Evolutionary conservation across 2,797 vertebrate genomes (phyloP).

Genomic region (Lates japonicus): DNA sequence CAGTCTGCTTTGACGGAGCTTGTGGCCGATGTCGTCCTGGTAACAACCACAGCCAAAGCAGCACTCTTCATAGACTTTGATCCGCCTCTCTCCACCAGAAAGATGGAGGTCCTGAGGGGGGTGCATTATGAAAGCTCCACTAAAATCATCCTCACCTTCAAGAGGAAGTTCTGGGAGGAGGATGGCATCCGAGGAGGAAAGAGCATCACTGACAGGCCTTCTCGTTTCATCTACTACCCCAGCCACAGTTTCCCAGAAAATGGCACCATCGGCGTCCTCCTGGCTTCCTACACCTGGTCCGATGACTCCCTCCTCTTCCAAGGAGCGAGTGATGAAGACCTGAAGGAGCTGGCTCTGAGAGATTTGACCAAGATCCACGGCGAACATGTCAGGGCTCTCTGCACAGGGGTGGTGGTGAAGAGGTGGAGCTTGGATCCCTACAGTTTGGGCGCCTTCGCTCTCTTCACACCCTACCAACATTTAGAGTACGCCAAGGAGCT

Average conservation of each 20-base stretch:
- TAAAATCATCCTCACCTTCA: conserved; percentile 70
- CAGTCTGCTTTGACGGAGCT: conserved; percentile 9
- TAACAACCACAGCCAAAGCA: conserved; percentile 85
- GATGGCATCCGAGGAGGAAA: conserved; percentile 58
- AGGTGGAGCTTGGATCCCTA: conserved; percentile 81
- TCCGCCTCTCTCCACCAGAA: conserved; percentile 74
- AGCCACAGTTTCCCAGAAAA: conserved; percentile 54
- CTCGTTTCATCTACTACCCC: conserved; percentile 66
- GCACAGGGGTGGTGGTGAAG: conserved; percentile 81
- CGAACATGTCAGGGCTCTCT: conserved; percentile 51
- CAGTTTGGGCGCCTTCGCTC: conserved; percentile 79
- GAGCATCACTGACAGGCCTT: conserved; percentile 57
- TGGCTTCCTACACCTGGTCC: conserved; percentile 72
- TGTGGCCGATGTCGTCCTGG: conserved; percentile 74
- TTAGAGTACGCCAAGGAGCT: conserved; percentile 70
- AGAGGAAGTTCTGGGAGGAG: conserved; percentile 46
- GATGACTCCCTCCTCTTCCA: conserved; percentile 60
- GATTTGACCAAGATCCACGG: conserved; percentile 84
- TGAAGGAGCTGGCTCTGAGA: conserved; percentile 68
- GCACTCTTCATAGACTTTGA: conserved; percentile 80
- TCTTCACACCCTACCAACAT: conserved; percentile 82
- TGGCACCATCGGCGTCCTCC: conserved; percentile 25
- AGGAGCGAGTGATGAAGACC: conserved; percentile 36
- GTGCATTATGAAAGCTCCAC: conserved; percentile 70
- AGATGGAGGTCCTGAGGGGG: conserved; percentile 56